Conservation (phyloP, 2,888 invertebrate genomes). For the Drosophila quinaria region DNA sequence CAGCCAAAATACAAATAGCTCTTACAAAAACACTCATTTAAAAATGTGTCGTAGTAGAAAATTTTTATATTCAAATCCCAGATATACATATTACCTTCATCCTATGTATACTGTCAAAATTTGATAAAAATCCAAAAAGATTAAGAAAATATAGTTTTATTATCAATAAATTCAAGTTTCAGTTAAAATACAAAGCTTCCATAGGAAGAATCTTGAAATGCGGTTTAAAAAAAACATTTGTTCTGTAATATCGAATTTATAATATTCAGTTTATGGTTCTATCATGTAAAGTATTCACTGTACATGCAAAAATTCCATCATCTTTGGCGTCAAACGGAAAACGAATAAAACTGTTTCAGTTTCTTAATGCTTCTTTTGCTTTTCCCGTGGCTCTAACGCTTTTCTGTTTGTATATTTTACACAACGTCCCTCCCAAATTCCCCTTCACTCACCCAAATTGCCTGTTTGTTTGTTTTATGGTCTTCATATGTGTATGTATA, state of each 20-base stretch:
- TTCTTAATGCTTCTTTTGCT: slow-evolving; percentile 46
- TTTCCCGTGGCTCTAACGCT: slow-evolving; percentile 43
- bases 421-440: slow-evolving; percentile 37
- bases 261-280: not conserved
- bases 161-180: not conserved
- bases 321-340: slow-evolving; percentile 56
- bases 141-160: not conserved
- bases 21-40: too few species aligned
- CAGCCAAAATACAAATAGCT: too few species aligned
- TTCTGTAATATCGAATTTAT: not conserved
- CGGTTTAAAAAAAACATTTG: not conserved
- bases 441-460: not conserved
- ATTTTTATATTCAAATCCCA: not conserved
- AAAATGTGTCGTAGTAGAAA: not conserved
- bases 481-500: slow-evolving; percentile 50
- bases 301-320: slow-evolving; percentile 52
- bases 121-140: not conserved
- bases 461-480: slow-evolving; percentile 72
- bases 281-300: slow-evolving; percentile 33
- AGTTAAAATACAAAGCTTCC: not conserved
- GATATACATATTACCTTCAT: not conserved
- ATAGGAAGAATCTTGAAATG: not conserved
- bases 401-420: slow-evolving; percentile 65
- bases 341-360: slow-evolving; percentile 67
- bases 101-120: not conserved